Base-by-base conservation (phyloP, 1,140 invertebrate genomes). In the Melitaea cinxia region DNA sequence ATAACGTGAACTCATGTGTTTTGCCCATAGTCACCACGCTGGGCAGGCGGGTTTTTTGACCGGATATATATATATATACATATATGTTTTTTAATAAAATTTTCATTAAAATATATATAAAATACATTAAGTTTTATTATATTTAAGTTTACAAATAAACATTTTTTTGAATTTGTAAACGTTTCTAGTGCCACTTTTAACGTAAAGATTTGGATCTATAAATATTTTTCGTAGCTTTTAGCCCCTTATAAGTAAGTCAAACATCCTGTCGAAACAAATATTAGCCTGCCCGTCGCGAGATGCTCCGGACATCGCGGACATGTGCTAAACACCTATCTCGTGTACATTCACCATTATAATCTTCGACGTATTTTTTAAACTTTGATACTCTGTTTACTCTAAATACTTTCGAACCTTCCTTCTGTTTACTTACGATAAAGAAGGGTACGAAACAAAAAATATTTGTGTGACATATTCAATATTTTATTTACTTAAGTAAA, bases 181-280 rank as follows among this genome's bases (percentile, higher is more conserved):
- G 19, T 23, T 47, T 24, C 9, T 23, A 47, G 21, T 47, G 7
- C 10, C 19, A 47, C 71, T 73, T 67, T 77, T 52, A 61, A 57
- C 61, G 59, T 75, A 67, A 77, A 72, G 66, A 77, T 76, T 76
- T 73, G 56, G 56, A 75, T 77, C 73, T 42, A 72, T 73, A 81
- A 83, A 86, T 83, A 85, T 87, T 87, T n/a, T 80, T 72, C 75
- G 77, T 79, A 78, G 73, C 81, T 85, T 78, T 87, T 81, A 86
- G 80, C 66, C 72, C 65, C 77, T 76, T 82, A 80, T 83, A 67
- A 66, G 78, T 73, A 66, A 58, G 61, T 81, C 76, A 89, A 89
- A 89, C 86, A 89, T 89, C 86, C 85, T 87, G 84, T 64, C 78
- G 57, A 49, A 58, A 60, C 80, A 88, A 89, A 89, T 84, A 89